Percentiles rank a stretch among this genome's conserved stretches.
phyloP scores from a whole-genome alignment of 2,113 vertebrate species.

The Caranx melampygus region DNA sequence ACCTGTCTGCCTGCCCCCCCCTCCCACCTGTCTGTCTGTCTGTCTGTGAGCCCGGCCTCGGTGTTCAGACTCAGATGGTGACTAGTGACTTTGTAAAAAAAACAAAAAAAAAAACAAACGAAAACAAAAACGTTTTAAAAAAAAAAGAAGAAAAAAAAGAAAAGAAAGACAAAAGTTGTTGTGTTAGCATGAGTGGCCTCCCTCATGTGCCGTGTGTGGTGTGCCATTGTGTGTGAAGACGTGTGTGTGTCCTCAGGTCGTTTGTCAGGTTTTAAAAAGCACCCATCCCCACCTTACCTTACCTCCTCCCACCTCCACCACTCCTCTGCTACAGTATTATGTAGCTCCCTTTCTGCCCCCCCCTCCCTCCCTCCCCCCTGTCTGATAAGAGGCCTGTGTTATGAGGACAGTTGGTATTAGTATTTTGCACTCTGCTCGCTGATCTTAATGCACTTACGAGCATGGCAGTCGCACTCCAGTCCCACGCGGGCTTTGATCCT shows the following conservation, averaged over 20 bases:
- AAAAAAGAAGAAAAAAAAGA: conserved; percentile 47
- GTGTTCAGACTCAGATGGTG: conserved; percentile 77
- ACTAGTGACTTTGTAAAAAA: conserved; percentile 81
- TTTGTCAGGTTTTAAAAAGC: conserved; percentile 79
- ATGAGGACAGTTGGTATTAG: conserved; percentile 82
- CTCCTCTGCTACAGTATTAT: conserved; percentile 55
- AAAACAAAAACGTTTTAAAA: conserved; percentile 4
- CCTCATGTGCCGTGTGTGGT: conserved; percentile 81
- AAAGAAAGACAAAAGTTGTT: conserved; percentile 62
- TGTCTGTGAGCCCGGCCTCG: conserved; percentile 68
- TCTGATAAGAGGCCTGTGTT: conserved; percentile 81
- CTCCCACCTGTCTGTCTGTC: conserved; percentile 43
- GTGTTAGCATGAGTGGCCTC: conserved; percentile 82
- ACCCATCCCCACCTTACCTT: conserved; percentile 16
- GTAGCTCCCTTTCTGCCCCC: conserved; percentile 55
- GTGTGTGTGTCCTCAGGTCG: conserved; percentile 83
- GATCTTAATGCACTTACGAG: conserved; percentile 82
- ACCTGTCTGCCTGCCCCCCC: conserved; percentile 21
- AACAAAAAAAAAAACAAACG: conserved; percentile 50
- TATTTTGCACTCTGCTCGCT: conserved; percentile 87
- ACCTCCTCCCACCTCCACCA: conserved; percentile 14
- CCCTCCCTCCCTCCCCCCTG: conserved; percentile 31
- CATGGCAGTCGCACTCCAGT: conserved; percentile 75
- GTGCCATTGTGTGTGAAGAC: conserved; percentile 79
- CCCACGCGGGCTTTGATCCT: conserved; percentile 53